Conservation (phyloP, 2,888 invertebrate genomes). For the Tiphia femorata region DNA sequence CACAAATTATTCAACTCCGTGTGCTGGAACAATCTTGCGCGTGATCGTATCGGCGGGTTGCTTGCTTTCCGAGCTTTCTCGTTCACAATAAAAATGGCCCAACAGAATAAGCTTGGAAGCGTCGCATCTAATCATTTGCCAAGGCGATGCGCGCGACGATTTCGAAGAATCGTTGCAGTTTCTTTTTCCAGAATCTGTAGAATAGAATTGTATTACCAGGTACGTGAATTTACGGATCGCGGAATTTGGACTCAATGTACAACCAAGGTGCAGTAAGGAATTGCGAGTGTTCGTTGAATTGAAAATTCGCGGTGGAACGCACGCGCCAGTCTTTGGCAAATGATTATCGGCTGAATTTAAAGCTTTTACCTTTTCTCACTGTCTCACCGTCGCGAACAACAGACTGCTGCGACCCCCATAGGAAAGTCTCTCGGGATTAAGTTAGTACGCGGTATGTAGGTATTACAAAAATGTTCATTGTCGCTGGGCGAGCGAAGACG, state of each 20-base stretch:
- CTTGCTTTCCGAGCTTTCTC: neutral
- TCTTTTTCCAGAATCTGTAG: neutral
- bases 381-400: neutral
- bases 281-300: neutral
- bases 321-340: neutral
- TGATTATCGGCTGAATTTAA: conserved; percentile 1
- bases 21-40: neutral
- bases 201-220: neutral
- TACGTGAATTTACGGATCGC: neutral
- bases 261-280: neutral
- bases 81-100: conserved; percentile 22
- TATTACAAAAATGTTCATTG: conserved; percentile 35
- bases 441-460: conserved; percentile 37
- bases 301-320: neutral
- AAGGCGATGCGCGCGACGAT: conserved; percentile 6
- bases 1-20: neutral
- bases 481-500: conserved; percentile 19
- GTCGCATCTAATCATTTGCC: conserved; percentile 23
- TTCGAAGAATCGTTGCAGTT: neutral
- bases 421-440: conserved; percentile 12
- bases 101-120: conserved; percentile 30
- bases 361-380: neutral
- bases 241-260: neutral
- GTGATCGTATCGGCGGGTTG: neutral
- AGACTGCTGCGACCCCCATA: conserved; percentile 18